phyloP scores from a whole-genome alignment of 2,888 invertebrate species.

The Carpatolechia fugitivella region DNA sequence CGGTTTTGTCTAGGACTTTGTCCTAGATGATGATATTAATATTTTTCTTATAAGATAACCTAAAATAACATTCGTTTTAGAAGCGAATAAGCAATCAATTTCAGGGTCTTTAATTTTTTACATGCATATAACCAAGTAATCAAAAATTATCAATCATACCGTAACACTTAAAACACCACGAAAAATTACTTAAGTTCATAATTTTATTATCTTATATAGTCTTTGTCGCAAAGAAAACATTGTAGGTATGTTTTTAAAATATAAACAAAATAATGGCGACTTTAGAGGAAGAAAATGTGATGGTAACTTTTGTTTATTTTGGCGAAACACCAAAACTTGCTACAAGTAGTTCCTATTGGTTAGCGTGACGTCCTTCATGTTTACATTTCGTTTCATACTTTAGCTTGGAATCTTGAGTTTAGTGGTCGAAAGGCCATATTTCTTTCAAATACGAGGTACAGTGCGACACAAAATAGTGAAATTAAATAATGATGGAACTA shows the following conservation, averaged over 20 bases:
- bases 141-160: background rate
- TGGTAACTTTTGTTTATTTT: constrained; percentile 14
- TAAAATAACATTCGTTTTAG: constrained; percentile 3
- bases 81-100: constrained; percentile 9
- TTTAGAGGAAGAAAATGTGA: constrained; percentile 11
- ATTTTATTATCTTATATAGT: constrained; percentile 14
- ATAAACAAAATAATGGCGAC: background rate
- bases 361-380: background rate
- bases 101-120: background rate
- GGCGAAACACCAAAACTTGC: background rate
- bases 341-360: background rate
- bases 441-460: too few species aligned
- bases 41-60: background rate
- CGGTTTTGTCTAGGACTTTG: constrained; percentile 39
- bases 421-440: too few species aligned
- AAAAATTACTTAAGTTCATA: background rate
- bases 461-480: too few species aligned
- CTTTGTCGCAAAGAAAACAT: constrained; percentile 33
- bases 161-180: constrained; percentile 11
- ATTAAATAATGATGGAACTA: too few species aligned
- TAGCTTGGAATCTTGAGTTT: background rate
- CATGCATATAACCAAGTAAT: background rate
- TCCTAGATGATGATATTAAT: constrained; percentile 27
- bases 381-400: background rate
- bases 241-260: background rate